phyloP scores from a whole-genome alignment of 2,888 invertebrate species.

The Drosophila maculinotata region DNA sequence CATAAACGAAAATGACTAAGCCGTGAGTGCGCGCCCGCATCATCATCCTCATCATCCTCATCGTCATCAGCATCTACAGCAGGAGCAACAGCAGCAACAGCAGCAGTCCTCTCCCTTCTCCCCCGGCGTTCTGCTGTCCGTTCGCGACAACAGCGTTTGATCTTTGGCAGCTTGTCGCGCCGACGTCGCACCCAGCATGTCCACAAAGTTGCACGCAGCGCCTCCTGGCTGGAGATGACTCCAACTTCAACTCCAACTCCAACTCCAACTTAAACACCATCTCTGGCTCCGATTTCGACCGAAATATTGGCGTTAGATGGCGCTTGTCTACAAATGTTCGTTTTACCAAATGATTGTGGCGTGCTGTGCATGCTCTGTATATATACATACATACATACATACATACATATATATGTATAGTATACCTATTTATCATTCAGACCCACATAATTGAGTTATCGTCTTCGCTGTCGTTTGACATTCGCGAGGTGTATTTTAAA shows the following conservation, averaged over 20 bases:
- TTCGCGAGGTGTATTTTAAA: too few species aligned
- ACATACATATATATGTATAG: neutral
- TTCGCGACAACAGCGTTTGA: slow-evolving; percentile 47
- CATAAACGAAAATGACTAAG: slow-evolving; percentile 18
- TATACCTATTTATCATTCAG: slow-evolving; percentile 9
- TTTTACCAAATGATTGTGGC: slow-evolving; percentile 44
- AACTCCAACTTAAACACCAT: slow-evolving; percentile 7
- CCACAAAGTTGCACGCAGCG: slow-evolving; percentile 49
- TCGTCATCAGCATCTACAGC: neutral
- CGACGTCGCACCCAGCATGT: slow-evolving; percentile 48
- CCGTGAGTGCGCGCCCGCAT: slow-evolving; percentile 42
- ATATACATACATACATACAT: neutral
- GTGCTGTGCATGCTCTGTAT: slow-evolving; percentile 27
- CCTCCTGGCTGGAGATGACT: slow-evolving; percentile 52
- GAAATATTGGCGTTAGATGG: slow-evolving; percentile 60
- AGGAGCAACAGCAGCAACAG: neutral
- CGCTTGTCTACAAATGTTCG: slow-evolving; percentile 64
- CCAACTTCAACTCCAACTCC: slow-evolving; percentile 10
- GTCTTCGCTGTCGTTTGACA: neutral
- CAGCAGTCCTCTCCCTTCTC: neutral
- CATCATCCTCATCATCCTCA: slow-evolving; percentile 23
- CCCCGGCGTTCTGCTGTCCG: slow-evolving; percentile 12
- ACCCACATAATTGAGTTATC: slow-evolving; percentile 52
- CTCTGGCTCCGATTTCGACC: slow-evolving; percentile 22
- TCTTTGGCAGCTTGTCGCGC: slow-evolving; percentile 52